Evolutionary conservation across 2,113 vertebrate species (phyloP).

Genomic region (Lasiurus cinereus): DNA sequence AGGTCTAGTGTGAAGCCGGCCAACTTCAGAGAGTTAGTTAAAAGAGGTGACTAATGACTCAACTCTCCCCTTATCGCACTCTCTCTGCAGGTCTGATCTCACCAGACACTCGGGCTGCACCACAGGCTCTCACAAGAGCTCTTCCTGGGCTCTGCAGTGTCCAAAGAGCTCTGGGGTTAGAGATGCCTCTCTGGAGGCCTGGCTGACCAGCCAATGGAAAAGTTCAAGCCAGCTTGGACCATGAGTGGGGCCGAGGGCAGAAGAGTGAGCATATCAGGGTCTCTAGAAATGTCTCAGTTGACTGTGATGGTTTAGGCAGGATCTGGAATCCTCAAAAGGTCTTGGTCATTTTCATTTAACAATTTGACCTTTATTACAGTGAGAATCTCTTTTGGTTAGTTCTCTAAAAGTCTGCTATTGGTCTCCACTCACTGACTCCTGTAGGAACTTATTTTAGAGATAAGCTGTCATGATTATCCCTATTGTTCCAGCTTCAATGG

Average conservation of each 20-base stretch:
- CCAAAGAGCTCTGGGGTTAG: background rate
- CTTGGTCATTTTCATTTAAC: slow-evolving; percentile 9
- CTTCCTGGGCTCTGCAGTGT: background rate
- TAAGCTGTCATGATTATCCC: background rate
- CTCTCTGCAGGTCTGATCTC: slow-evolving; percentile 49
- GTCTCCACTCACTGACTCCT: background rate
- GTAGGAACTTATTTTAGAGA: slow-evolving; percentile 32
- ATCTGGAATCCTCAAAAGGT: slow-evolving; percentile 14
- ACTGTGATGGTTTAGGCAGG: background rate
- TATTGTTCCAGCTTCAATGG: slow-evolving; percentile 47
- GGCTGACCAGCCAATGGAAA: background rate
- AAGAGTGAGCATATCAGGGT: background rate
- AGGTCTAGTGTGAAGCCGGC: slow-evolving; percentile 53
- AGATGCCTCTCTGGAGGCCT: background rate
- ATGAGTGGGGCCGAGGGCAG: background rate
- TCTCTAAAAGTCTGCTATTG: slow-evolving; percentile 54
- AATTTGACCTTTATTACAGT: slow-evolving; percentile 22
- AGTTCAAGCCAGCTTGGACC: background rate
- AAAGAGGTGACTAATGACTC: slow-evolving; percentile 66
- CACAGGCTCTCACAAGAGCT: background rate
- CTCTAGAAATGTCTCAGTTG: background rate
- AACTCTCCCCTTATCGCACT: slow-evolving; percentile 29
- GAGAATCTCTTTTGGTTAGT: slow-evolving; percentile 34
- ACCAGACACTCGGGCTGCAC: background rate
- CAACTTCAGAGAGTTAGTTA: slow-evolving; percentile 66